Conservation (phyloP, 1,140 invertebrate genomes). For the Brachionus plicatilis region DNA sequence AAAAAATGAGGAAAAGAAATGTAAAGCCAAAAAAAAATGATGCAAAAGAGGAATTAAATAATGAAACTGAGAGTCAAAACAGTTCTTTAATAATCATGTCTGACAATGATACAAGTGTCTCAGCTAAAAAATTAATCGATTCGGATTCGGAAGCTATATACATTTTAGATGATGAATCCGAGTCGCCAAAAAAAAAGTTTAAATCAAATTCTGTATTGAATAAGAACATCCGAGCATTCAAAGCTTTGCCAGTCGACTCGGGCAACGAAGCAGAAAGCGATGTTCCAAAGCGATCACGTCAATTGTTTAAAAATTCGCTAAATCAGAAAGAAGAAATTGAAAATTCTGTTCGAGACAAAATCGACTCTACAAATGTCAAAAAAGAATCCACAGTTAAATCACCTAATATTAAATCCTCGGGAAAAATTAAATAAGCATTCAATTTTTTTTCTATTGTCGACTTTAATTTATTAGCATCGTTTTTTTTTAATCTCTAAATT, state of each 20-base stretch:
- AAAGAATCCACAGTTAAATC: background rate
- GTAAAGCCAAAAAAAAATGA: background rate
- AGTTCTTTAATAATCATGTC: background rate
- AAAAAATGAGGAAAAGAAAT: background rate
- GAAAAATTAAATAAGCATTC: background rate
- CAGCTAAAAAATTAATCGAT: background rate
- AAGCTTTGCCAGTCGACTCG: background rate
- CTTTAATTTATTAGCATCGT: background rate
- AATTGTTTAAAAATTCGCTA: background rate
- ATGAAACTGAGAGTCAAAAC: background rate
- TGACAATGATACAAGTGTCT: background rate
- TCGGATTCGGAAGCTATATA: background rate
- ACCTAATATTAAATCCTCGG: background rate
- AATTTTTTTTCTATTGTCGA: background rate
- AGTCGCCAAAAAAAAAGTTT: background rate
- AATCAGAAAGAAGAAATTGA: background rate
- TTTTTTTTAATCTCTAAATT: background rate
- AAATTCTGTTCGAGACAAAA: background rate
- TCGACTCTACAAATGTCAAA: background rate
- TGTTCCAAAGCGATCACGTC: background rate
- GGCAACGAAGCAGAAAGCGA: background rate
- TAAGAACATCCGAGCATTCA: background rate
- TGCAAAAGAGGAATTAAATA: background rate
- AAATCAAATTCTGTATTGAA: background rate
- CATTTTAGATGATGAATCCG: background rate